phyloP scores from a whole-genome alignment of 2,888 invertebrate genomes.

The Acanthosepion lycidas region DNA sequence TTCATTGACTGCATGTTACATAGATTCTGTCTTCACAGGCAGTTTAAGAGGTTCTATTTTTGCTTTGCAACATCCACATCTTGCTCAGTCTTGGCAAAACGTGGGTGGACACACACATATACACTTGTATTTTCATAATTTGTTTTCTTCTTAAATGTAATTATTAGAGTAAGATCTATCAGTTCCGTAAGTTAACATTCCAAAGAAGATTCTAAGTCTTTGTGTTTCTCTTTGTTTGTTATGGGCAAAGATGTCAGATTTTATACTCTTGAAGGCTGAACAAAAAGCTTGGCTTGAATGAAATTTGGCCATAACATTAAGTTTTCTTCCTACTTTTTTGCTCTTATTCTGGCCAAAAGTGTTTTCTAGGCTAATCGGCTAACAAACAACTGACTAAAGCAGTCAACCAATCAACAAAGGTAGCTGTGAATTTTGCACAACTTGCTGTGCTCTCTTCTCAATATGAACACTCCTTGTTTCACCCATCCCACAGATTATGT shows the following conservation, averaged over 20 bases:
- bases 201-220: background rate
- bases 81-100: background rate
- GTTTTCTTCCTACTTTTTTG: background rate
- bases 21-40: background rate
- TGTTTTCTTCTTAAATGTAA: background rate
- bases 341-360: background rate
- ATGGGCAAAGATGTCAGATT: background rate
- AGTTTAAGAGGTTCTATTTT: slow-evolving; percentile 18
- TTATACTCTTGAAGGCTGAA: background rate
- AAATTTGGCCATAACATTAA: background rate
- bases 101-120: background rate
- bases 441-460: background rate
- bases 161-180: background rate
- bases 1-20: background rate
- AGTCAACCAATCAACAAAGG: slow-evolving; percentile 33
- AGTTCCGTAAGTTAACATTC: background rate
- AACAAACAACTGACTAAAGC: background rate
- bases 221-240: background rate
- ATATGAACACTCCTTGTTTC: slow-evolving; percentile 22
- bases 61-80: background rate
- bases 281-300: background rate
- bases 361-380: background rate
- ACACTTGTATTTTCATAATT: background rate
- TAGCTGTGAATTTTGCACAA: background rate
- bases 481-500: slow-evolving; percentile 14